These are phyloP conservation scores for Corticium candelabrum DNA, from an alignment of 37 sponge, comb jelly and placozoan species.

Conservation along the genomic window DNA sequence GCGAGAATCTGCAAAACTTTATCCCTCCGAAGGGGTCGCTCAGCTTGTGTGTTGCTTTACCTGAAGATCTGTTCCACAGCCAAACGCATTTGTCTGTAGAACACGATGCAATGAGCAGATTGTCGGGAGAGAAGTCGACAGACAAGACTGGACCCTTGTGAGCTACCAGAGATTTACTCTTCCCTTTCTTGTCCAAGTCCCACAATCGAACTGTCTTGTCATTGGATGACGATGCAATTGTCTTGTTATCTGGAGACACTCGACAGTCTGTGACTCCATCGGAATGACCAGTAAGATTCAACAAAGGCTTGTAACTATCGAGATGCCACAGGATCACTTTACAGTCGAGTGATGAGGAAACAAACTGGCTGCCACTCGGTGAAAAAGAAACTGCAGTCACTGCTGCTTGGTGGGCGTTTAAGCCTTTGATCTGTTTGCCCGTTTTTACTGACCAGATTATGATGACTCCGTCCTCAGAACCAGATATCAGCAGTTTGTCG, in stretches of 20 bases:
- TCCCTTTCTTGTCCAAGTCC: neutral
- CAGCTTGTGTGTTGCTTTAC: neutral
- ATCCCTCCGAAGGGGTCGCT: neutral
- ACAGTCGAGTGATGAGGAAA: neutral
- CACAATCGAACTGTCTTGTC: neutral
- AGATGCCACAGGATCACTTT: neutral
- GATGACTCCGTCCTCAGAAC: neutral
- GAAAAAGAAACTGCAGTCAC: neutral
- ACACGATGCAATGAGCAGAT: neutral
- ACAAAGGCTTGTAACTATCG: neutral
- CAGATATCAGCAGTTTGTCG: neutral
- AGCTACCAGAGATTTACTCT: neutral
- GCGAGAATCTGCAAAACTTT: neutral
- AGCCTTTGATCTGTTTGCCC: neutral
- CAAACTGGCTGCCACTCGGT: neutral
- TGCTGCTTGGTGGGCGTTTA: neutral
- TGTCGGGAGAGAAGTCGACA: neutral
- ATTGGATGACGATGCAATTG: neutral
- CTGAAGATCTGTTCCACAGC: neutral
- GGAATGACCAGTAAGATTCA: neutral
- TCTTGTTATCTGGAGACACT: neutral
- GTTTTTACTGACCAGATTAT: neutral
- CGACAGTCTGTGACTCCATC: neutral
- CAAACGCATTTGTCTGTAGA: neutral
- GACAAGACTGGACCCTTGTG: neutral